Evolutionary conservation across 1,140 invertebrate species (phyloP), one percentile per base, ranked within the genome.

Genomic region (Philotrypesis tridentata): DNA sequence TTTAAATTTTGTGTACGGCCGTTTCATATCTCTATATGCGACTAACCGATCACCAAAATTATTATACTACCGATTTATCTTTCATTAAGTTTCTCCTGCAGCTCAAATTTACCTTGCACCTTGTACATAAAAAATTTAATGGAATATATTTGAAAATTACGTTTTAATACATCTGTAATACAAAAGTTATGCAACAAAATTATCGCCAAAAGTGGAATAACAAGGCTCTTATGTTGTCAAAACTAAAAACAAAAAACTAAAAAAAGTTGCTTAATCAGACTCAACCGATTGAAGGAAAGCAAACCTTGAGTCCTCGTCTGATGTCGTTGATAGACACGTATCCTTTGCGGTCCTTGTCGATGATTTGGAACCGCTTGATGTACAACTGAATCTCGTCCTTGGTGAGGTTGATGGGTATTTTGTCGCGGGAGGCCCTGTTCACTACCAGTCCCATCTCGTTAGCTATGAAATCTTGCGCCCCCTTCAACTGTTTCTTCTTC

Each of bases 321-420:
- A 99, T 97, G 91, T 99, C 99, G 90, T 98, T 99, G 82, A 99
- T 96, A 43, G 98, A 99, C 67, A 99, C 98, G 88, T 98, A 99
- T 85, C 99, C 99, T 90, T 99, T 99, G 86, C 96, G 95, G 88
- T 99, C 98, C 85, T 96, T 96, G 92, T 99, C 99, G 80, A 99
- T 95, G 82, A 97, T 94, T 88, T 98, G 96, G 94, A 99, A 99
- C 73, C 98, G 94, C 88, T 98, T 98, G 83, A 98, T 97, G 89
- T 99, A 99, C 3, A 95, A 93, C 88, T 98, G 96, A 85, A 99
- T 97, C 91, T 99, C 98, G 73, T 98, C 96, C 89, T 97, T 97
- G 40, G 95, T 98, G 25, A 99, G 94, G 92, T 98, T 98, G 85
- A 99, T 96, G 0, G 97, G 96, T 82, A 98, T 95, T 88, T 97